Percentiles rank a stretch among this genome's conserved stretches.
Evolutionary conservation across 2,797 vertebrate genomes (phyloP).

Genomic region (Psittacula derbiana): DNA sequence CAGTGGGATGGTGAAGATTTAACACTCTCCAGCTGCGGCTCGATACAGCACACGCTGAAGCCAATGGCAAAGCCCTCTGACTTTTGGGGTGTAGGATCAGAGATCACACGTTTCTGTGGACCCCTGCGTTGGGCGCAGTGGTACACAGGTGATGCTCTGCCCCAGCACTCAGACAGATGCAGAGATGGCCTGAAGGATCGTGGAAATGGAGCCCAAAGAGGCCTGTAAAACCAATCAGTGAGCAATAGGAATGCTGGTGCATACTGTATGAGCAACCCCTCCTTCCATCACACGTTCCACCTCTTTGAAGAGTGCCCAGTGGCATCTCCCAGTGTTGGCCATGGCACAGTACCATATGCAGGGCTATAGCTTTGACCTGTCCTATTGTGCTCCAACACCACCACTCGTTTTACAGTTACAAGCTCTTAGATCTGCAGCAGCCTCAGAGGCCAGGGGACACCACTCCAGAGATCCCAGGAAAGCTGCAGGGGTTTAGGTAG

Average conservation of each 20-base stretch:
- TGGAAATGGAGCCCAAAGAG: background rate
- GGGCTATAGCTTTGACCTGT: background rate
- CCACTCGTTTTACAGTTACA: background rate
- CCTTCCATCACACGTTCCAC: background rate
- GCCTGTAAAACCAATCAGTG: accelerated
- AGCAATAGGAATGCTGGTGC: background rate
- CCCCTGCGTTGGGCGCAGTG: accelerated
- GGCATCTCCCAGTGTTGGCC: accelerated
- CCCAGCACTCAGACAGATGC: background rate
- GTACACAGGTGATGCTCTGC: background rate
- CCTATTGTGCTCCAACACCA: background rate
- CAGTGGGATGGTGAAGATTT: background rate
- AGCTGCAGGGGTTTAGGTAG: background rate
- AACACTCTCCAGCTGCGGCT: background rate
- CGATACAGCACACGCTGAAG: accelerated
- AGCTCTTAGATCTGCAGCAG: background rate
- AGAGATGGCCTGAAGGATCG: background rate
- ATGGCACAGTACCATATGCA: accelerated
- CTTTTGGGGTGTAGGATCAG: background rate
- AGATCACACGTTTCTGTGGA: accelerated
- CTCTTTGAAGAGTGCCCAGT: background rate
- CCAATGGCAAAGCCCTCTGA: background rate
- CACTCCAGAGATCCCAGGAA: background rate
- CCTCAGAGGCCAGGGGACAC: background rate
- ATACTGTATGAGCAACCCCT: background rate